A percentile compares a stretch with the other conserved stretches of the same genome.
Conservation (phyloP, 1,140 invertebrate species). For the Thalassaphorura encarpata region DNA sequence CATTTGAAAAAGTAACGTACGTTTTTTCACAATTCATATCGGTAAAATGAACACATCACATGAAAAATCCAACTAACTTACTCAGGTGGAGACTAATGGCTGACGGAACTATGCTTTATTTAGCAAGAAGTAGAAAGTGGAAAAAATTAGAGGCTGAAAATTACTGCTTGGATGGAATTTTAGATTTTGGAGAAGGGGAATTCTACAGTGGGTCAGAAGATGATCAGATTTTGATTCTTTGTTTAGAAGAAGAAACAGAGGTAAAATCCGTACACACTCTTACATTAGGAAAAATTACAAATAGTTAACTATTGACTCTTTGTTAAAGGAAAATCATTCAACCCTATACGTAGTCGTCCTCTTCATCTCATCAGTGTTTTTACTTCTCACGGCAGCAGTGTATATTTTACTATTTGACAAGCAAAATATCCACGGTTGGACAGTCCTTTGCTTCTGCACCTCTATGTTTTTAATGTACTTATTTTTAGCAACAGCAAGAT, state of each 20-base stretch:
- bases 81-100: neutral
- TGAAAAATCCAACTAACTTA: neutral
- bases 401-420: constrained; percentile 13
- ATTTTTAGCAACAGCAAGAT: neutral
- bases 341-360: neutral
- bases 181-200: neutral
- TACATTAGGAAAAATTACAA: neutral
- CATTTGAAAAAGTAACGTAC: neutral
- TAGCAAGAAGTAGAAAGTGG: neutral
- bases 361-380: constrained; percentile 8
- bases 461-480: constrained; percentile 3
- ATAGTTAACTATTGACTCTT: neutral
- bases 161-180: neutral
- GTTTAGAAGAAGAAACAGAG: neutral
- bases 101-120: neutral
- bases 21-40: neutral
- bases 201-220: neutral
- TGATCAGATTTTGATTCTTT: neutral
- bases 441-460: neutral
- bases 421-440: constrained; percentile 16
- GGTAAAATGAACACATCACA: neutral
- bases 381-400: constrained; percentile 2
- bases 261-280: neutral
- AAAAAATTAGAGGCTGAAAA: neutral
- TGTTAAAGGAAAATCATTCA: neutral